Evolutionary conservation across 2,113 vertebrate genomes (phyloP).

Genomic region (Laticauda laticaudata): DNA sequence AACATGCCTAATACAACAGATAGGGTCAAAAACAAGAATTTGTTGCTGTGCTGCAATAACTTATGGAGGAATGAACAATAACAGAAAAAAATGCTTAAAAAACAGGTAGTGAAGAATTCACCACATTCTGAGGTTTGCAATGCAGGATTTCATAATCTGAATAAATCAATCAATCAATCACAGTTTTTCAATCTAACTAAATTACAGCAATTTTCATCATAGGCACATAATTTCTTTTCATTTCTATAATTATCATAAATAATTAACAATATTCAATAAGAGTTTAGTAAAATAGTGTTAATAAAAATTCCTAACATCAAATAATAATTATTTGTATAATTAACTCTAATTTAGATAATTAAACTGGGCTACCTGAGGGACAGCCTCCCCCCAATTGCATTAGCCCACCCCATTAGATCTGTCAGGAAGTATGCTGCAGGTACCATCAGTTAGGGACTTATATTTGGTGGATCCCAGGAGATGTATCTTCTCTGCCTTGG

Average conservation of each 20-base stretch:
- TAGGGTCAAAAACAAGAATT: slow-evolving; percentile 33
- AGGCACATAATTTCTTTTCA: not conserved
- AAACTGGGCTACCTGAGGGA: not conserved
- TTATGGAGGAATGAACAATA: not conserved
- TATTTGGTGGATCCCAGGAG: not conserved
- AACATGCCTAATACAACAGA: not conserved
- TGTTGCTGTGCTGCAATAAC: not conserved
- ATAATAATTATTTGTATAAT: not conserved
- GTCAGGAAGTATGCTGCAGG: not conserved
- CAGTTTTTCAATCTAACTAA: not conserved
- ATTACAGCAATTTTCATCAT: not conserved
- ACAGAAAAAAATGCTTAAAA: not conserved
- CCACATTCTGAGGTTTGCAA: not conserved
- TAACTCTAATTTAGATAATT: not conserved
- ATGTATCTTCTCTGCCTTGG: not conserved
- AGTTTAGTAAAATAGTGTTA: not conserved
- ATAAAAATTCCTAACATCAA: not conserved
- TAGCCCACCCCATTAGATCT: not conserved
- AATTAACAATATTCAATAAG: not conserved
- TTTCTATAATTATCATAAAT: not conserved
- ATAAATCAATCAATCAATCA: not conserved
- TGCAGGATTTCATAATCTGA: not conserved
- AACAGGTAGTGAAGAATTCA: not conserved
- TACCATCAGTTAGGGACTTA: not conserved
- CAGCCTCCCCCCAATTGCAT: not conserved